Percentiles rank a stretch among this genome's conserved stretches.
phyloP scores from a whole-genome alignment of 2,888 invertebrate genomes.

The Philereme transversata region DNA sequence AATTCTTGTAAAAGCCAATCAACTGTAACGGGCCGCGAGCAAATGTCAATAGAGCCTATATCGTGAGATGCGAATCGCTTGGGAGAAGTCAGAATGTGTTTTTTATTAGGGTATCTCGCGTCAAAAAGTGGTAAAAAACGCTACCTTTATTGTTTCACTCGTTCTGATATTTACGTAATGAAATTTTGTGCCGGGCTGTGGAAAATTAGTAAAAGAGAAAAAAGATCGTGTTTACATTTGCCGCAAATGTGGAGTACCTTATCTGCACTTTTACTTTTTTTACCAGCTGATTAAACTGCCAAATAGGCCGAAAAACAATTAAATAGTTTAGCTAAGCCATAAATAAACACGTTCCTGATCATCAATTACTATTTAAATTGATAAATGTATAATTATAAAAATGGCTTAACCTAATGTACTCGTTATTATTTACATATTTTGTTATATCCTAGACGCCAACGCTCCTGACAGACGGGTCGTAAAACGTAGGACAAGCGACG shows the following conservation, averaged over 20 bases:
- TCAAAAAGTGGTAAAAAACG: slow-evolving; percentile 41
- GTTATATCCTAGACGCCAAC: no score
- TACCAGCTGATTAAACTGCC: no score
- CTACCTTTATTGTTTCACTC: slow-evolving; percentile 37
- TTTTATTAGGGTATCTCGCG: slow-evolving; percentile 52
- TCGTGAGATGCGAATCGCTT: slow-evolving; percentile 54
- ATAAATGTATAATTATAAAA: no score
- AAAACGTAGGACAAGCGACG: no score
- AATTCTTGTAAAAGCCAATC: slow-evolving; percentile 74
- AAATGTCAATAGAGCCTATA: slow-evolving; percentile 63
- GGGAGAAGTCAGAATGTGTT: slow-evolving; percentile 55
- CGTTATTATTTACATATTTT: no score
- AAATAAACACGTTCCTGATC: no score
- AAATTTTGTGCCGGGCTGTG: slow-evolving; percentile 27
- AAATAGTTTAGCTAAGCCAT: no score
- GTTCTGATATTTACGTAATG: slow-evolving; percentile 33
- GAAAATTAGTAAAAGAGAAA: slow-evolving; percentile 1
- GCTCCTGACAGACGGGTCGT: no score
- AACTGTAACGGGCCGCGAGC: slow-evolving; percentile 58
- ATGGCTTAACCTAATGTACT: no score
- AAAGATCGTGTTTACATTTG: background rate
- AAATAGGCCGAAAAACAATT: no score
- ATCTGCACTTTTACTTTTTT: no score
- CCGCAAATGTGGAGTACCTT: background rate
- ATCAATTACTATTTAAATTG: no score